Base-by-base conservation (phyloP, 2,113 vertebrate genomes). In the Sinocyclocheilus maitianheensis region DNA sequence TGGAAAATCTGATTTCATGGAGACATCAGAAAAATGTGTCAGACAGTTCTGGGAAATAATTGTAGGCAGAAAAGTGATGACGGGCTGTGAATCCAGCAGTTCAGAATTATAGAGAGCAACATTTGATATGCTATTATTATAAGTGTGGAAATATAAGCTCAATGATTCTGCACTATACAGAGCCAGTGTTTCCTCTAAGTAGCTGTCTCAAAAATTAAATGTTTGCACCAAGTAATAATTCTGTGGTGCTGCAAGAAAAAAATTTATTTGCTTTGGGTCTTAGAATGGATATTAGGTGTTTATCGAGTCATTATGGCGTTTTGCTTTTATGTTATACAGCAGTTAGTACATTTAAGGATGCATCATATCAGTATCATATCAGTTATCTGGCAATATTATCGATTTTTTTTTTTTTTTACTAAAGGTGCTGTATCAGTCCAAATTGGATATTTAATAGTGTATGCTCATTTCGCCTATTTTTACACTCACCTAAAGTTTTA, bases 161-260 rank as follows among this genome's bases (percentile, higher is more conserved):
- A 43, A 63, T 81, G 78, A 75, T 48, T 67, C 30, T 46, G 77
- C 77, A 72, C 16, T 58, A 85, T 43, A 16, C 60, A 85, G 8
- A 14, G 5, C 46, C 65, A 13, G 46, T 4, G 48, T 51, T 51
- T 51, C 48, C 12, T 51, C 12, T 51, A 55, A 86, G 37, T 48
- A 13, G 5, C 67, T 75, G 43, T 53, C 20, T 46, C 20, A 30
- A n/a, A 86, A 81, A 86, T 81, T 10, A 86, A 86, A 43, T 16
- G 14, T 80, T 81, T 72, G 58, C 53, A 46, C 40, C 37, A 75
- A 34, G 53, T 62, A 40, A 51, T 67, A 65, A 53, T 46, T 79
- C 20, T 81, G 3, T 51, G 13, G 12, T 16, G 14, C 13, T 26
- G 75, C 46, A 18, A 13, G 75, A 10, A 69, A 85, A 69, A 85